Percentiles rank a stretch among this genome's conserved stretches.
These are phyloP conservation scores for Drosophila jambulina DNA, from an alignment of 1,140 invertebrate species.

Conservation along the genomic window DNA sequence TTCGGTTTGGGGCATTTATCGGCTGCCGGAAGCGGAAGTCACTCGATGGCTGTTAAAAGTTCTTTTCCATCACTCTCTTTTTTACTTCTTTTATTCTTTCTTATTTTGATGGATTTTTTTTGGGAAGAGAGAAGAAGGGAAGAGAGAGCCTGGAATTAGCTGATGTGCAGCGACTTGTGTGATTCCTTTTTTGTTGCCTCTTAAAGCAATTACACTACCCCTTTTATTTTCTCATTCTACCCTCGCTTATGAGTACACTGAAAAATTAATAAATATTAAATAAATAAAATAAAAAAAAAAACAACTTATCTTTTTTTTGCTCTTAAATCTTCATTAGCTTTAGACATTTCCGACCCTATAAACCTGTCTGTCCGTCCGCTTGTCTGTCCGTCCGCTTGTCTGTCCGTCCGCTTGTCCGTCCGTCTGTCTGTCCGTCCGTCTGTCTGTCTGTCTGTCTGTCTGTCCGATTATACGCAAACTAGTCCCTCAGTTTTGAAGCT, in stretches of 20 bases:
- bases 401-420: no score
- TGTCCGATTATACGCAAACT: no score
- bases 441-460: no score
- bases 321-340: no score
- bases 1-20: slow-evolving; percentile 6
- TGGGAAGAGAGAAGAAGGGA: background rate
- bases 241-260: background rate
- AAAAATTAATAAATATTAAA: background rate
- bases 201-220: slow-evolving; percentile 53
- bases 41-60: slow-evolving; percentile 57
- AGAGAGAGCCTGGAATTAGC: slow-evolving; percentile 51
- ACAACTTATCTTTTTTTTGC: no score
- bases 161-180: slow-evolving; percentile 54
- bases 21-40: slow-evolving; percentile 72
- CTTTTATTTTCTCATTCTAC: background rate
- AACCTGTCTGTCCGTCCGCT: no score
- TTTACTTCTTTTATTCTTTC: background rate
- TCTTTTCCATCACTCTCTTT: slow-evolving; percentile 4
- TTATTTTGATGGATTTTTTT: background rate
- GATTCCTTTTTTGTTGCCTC: slow-evolving; percentile 42
- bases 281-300: no score
- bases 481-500: no score
- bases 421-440: no score
- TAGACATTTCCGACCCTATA: no score
- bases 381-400: no score